Conservation (phyloP, 2,888 invertebrate species). For the Drosophila mettleri region DNA sequence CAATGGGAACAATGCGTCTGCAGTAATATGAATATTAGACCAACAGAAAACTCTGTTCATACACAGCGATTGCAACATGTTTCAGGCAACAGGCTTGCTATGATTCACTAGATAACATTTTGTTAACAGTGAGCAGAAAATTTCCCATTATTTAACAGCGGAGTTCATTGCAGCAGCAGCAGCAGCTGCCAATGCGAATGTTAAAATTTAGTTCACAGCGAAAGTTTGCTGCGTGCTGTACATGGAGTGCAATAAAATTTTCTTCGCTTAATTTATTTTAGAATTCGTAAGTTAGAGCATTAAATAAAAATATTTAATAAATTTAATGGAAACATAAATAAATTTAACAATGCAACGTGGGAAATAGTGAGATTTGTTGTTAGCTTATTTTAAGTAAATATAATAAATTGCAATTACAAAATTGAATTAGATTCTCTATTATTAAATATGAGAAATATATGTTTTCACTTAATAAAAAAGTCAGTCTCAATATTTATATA, state of each 20-base stretch:
- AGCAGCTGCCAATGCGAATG: not conserved
- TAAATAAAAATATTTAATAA: not conserved
- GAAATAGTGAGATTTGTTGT: not conserved
- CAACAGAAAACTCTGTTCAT: not conserved
- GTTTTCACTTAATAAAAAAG: not conserved
- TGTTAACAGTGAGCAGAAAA: not conserved
- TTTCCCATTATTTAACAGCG: constrained; percentile 32
- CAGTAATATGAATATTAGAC: not conserved
- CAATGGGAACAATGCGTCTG: constrained; percentile 16
- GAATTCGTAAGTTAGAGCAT: not conserved
- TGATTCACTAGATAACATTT: not conserved
- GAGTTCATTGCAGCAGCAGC: constrained; percentile 2
- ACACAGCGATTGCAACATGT: constrained; percentile 21
- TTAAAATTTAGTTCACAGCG: constrained; percentile 40
- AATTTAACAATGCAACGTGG: not conserved
- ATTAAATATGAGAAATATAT: not conserved
- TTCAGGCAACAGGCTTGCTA: constrained; percentile 6
- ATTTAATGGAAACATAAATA: not conserved
- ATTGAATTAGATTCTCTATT: not conserved
- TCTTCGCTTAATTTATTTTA: not conserved
- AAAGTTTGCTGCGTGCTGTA: constrained; percentile 21
- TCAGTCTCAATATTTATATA: not conserved
- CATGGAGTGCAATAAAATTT: constrained; percentile 12
- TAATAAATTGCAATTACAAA: not conserved
- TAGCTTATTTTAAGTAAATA: too few relatives aligned